These are phyloP conservation scores for Aegithalos caudatus DNA, from an alignment of 2,113 vertebrate genomes.

Conservation along the genomic window DNA sequence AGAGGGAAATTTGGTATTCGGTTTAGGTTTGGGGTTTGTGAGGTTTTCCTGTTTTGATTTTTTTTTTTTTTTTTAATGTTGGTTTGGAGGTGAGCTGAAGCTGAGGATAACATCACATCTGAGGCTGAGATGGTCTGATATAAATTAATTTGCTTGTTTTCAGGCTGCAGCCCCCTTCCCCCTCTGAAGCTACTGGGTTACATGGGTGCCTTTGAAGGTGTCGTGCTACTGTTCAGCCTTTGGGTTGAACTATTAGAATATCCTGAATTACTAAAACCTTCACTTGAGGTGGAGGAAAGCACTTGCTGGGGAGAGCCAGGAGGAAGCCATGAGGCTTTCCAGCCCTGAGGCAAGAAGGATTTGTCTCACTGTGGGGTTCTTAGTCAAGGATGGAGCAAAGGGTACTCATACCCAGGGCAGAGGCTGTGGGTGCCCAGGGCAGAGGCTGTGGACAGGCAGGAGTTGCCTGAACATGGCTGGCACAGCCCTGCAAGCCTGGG, in stretches of 20 bases:
- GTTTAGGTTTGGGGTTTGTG: background rate
- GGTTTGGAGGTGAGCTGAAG: background rate
- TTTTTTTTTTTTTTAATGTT: too few species aligned
- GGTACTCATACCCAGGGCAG: accelerated
- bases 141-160: background rate
- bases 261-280: background rate
- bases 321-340: background rate
- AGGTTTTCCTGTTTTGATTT: background rate
- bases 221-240: accelerated
- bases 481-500: background rate
- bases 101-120: background rate
- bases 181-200: background rate
- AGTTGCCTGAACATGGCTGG: accelerated
- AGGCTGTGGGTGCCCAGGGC: background rate
- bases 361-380: background rate
- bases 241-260: background rate
- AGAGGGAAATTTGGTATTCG: background rate
- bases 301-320: background rate
- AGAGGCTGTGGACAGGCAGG: background rate
- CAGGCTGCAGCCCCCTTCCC: background rate
- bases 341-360: background rate
- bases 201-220: accelerated
- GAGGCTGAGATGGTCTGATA: accelerated
- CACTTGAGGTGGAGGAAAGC: background rate
- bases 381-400: background rate